These are phyloP conservation scores for Orthonyx spaldingii DNA, from an alignment of 2,113 vertebrate species.

Conservation along the genomic window DNA sequence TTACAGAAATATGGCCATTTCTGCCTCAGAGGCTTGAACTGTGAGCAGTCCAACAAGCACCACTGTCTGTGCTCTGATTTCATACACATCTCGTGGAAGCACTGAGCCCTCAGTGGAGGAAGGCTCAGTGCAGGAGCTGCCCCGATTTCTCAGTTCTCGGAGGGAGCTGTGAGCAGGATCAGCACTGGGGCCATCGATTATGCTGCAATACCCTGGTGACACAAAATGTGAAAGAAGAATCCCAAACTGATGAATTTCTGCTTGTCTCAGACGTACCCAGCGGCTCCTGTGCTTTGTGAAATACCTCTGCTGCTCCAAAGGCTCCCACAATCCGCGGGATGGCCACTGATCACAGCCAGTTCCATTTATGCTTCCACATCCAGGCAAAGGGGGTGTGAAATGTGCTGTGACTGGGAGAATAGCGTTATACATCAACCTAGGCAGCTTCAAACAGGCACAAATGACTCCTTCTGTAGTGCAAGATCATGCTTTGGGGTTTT, in stretches of 20 bases:
- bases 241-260: background rate
- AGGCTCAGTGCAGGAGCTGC: background rate
- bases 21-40: background rate
- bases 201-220: background rate
- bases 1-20: background rate
- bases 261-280: background rate
- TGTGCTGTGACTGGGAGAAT: background rate
- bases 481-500: background rate
- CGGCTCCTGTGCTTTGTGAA: background rate
- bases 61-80: background rate
- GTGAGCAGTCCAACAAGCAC: background rate
- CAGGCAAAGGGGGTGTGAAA: background rate
- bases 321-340: fast-evolving
- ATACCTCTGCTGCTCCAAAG: background rate
- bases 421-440: background rate
- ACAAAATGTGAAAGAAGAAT: background rate
- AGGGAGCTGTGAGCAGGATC: background rate
- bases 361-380: background rate
- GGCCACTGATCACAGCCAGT: background rate
- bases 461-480: background rate
- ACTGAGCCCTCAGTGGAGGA: background rate
- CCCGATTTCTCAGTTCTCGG: background rate
- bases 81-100: background rate
- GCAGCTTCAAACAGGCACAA: background rate
- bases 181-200: background rate